Conservation (phyloP, 2,888 invertebrate species). For the Eupithecia insigniata region DNA sequence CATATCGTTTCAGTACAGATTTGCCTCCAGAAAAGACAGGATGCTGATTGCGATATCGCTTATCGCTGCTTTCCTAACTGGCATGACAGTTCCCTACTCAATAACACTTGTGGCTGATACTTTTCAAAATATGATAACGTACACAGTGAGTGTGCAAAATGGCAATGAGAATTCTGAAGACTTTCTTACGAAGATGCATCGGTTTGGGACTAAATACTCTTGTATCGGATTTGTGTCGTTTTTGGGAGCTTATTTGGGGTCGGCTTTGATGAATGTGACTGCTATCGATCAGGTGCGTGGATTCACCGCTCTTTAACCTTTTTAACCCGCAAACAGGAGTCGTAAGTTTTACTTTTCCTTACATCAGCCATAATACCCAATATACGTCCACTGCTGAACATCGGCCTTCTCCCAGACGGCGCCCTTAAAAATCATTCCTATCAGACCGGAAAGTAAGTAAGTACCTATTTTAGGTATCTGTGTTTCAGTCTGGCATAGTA, state of each 20-base stretch:
- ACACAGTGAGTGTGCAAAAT: conserved; percentile 55
- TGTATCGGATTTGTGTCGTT: conserved; percentile 85
- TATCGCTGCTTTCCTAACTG: conserved; percentile 58
- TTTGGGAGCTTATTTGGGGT: conserved; percentile 84
- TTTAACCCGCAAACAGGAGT: too few relatives aligned
- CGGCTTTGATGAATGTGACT: conserved; percentile 86
- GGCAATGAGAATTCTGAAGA: conserved; percentile 54
- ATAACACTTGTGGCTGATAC: conserved; percentile 67
- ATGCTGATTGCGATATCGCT: conserved; percentile 82
- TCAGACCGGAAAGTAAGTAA: too few relatives aligned
- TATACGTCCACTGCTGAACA: too few relatives aligned
- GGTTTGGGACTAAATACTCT: conserved; percentile 85
- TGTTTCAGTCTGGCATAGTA: too few relatives aligned
- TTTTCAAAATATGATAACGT: conserved; percentile 85
- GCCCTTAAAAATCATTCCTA: too few relatives aligned
- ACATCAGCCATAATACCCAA: too few relatives aligned
- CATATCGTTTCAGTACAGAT: conserved; percentile 82
- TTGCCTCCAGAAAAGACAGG: conserved; percentile 83
- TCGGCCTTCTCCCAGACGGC: too few relatives aligned
- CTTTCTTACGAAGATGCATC: conserved; percentile 77
- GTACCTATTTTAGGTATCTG: too few relatives aligned
- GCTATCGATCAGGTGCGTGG: conserved; percentile 85
- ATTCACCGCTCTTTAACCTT: too few relatives aligned
- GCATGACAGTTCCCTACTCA: conserved; percentile 56
- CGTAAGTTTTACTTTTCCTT: too few relatives aligned